These are phyloP conservation scores for Andrena fulva DNA, from an alignment of 2,888 invertebrate species.

Conservation along the genomic window DNA sequence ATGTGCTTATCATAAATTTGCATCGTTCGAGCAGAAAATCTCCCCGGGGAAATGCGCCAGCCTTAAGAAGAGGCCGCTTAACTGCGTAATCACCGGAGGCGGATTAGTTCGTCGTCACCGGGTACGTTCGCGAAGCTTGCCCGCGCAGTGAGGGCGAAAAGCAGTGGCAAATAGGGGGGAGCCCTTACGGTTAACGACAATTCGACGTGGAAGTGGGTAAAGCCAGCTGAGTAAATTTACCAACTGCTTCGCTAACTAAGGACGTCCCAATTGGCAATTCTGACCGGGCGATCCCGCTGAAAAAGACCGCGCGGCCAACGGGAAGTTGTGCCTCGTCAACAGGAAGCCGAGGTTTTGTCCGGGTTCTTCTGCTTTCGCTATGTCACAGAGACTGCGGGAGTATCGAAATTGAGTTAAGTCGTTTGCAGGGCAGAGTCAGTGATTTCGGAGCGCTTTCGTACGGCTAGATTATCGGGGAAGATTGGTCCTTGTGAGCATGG, in stretches of 20 bases:
- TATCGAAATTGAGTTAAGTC: constrained; percentile 21
- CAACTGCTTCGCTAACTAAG: constrained; percentile 68
- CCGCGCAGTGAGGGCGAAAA: constrained; percentile 7
- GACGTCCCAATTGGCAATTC: constrained; percentile 51
- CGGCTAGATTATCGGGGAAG: too few species aligned
- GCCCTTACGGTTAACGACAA: constrained; percentile 46
- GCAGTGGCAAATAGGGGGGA: background rate
- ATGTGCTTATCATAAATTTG: constrained; percentile 51
- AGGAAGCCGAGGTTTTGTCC: background rate
- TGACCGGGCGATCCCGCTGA: constrained; percentile 1
- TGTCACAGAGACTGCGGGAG: background rate
- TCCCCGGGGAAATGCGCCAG: constrained; percentile 20
- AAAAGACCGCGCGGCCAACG: background rate
- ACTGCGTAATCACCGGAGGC: constrained; percentile 34
- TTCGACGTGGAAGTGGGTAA: constrained; percentile 31
- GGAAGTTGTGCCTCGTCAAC: background rate
- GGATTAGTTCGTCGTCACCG: constrained; percentile 49
- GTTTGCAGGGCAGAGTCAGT: constrained; percentile 9
- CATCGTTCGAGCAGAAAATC: constrained; percentile 42
- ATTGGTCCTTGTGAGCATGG: constrained; percentile 4
- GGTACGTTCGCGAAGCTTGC: constrained; percentile 7
- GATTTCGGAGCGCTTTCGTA: background rate
- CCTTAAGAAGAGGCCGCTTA: constrained; percentile 24
- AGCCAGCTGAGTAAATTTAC: constrained; percentile 62
- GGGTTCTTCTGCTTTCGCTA: background rate